Evolutionary conservation across 2,888 invertebrate species (phyloP).

Genomic region (Zonitis immaculata): DNA sequence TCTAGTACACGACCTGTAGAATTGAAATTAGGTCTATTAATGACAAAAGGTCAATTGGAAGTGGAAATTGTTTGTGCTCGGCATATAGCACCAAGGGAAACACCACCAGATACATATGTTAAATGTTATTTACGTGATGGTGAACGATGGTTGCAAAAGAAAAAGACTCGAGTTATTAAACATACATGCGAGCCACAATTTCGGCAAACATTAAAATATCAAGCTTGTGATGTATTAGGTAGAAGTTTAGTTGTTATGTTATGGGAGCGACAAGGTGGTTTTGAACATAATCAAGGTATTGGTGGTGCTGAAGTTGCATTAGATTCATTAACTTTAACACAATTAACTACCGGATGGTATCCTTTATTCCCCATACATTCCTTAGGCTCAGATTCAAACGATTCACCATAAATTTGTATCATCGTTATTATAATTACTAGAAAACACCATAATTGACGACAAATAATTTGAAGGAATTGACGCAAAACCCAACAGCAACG

Average conservation of each 20-base stretch:
- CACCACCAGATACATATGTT: slow-evolving; percentile 84
- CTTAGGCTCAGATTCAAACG: slow-evolving; percentile 62
- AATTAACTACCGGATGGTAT: slow-evolving; percentile 86
- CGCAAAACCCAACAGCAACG: not conserved
- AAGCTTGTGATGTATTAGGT: slow-evolving; percentile 70
- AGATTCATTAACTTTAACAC: slow-evolving; percentile 73
- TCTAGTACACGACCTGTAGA: slow-evolving; percentile 69
- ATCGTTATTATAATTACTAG: no score
- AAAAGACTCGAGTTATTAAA: slow-evolving; percentile 81
- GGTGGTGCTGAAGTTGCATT: slow-evolving; percentile 72
- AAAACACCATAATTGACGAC: slow-evolving; percentile 25
- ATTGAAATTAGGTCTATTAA: slow-evolving; percentile 80
- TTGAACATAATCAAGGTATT: slow-evolving; percentile 75
- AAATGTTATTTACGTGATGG: slow-evolving; percentile 90
- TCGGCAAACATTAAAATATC: slow-evolving; percentile 84
- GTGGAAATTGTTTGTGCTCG: slow-evolving; percentile 76
- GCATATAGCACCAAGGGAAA: slow-evolving; percentile 65
- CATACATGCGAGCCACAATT: slow-evolving; percentile 81
- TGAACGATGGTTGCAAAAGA: slow-evolving; percentile 83
- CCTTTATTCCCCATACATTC: slow-evolving; percentile 84
- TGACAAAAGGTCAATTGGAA: slow-evolving; percentile 88
- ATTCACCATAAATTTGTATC: slow-evolving; percentile 47
- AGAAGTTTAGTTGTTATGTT: slow-evolving; percentile 85
- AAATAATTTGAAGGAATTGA: slow-evolving; percentile 11
- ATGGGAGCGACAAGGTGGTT: slow-evolving; percentile 86